Percentiles rank a stretch among this genome's conserved stretches.
These are phyloP conservation scores for Andricus quercusramuli DNA, from an alignment of 2,888 invertebrate species.

Conservation along the genomic window DNA sequence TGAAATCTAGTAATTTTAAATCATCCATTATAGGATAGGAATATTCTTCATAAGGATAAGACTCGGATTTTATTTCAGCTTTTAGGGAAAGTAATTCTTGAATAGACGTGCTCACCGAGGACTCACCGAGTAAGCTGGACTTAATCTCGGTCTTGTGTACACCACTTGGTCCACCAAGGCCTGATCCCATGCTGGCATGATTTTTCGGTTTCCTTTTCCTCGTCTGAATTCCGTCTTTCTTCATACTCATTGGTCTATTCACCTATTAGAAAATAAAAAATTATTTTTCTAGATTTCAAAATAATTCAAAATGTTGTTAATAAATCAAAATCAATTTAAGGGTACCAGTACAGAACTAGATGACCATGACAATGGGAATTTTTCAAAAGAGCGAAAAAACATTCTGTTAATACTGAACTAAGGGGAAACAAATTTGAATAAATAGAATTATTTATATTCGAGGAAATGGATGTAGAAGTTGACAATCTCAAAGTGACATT, in stretches of 20 bases:
- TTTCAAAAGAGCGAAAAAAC: too few species aligned
- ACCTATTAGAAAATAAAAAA: constrained; percentile 82
- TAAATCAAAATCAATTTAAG: too few species aligned
- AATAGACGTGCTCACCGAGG: constrained; percentile 69
- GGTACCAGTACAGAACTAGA: too few species aligned
- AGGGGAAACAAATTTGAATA: too few species aligned
- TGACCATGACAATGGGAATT: too few species aligned
- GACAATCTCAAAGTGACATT: too few species aligned
- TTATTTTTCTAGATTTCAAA: background rate
- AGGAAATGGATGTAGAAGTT: too few species aligned
- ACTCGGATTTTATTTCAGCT: background rate
- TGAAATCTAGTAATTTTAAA: background rate
- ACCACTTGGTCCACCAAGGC: constrained; percentile 69
- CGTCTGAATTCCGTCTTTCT: constrained; percentile 99
- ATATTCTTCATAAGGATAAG: constrained; percentile 8
- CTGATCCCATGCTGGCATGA: constrained; percentile 69
- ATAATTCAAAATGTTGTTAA: too few species aligned
- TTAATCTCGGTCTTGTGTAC: constrained; percentile 75
- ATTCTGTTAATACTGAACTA: too few species aligned
- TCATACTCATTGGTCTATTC: constrained; percentile 97
- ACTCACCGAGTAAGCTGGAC: constrained; percentile 76
- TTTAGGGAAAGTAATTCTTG: constrained; percentile 34
- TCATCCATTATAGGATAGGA: constrained; percentile 6
- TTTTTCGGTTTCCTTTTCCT: constrained; percentile 95
- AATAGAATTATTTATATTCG: too few species aligned